Percentiles rank a stretch among this genome's conserved stretches.
Conservation (phyloP, 1,140 invertebrate genomes). For the Hesperophylax magnus region DNA sequence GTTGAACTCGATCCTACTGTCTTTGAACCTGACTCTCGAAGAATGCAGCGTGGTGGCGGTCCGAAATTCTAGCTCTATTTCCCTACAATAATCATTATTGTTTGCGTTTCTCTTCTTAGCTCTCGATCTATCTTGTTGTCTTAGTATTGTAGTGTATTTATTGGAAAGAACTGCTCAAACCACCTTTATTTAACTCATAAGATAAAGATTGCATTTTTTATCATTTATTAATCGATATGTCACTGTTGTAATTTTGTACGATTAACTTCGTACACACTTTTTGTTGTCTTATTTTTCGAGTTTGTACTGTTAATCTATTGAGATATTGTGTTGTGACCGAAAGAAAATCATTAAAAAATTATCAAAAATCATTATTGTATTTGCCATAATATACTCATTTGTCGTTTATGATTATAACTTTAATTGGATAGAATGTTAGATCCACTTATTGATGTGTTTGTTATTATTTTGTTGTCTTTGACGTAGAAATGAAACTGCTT, state of each 20-base stretch:
- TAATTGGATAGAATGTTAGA: too few relatives aligned
- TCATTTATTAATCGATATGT: slow-evolving; percentile 1
- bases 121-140: background rate
- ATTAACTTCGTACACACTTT: background rate
- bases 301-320: background rate
- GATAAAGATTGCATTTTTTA: slow-evolving; percentile 21
- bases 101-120: background rate
- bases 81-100: background rate
- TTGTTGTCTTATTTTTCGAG: slow-evolving; percentile 1
- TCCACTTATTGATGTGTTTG: background rate
- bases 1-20: slow-evolving; percentile 14
- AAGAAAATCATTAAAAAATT: slow-evolving; percentile 4
- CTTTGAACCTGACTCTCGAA: slow-evolving; percentile 13
- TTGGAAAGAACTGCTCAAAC: slow-evolving; percentile 37
- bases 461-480: background rate
- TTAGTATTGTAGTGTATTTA: slow-evolving; percentile 36
- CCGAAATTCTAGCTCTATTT: slow-evolving; percentile 18
- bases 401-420: background rate
- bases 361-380: slow-evolving; percentile 4
- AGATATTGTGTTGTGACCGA: background rate
- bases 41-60: background rate
- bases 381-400: slow-evolving; percentile 27
- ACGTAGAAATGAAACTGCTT: background rate
- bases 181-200: slow-evolving; percentile 8
- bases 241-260: slow-evolving; percentile 2